Conservation (phyloP, 1,140 invertebrate genomes). For the Arion vulgaris region DNA sequence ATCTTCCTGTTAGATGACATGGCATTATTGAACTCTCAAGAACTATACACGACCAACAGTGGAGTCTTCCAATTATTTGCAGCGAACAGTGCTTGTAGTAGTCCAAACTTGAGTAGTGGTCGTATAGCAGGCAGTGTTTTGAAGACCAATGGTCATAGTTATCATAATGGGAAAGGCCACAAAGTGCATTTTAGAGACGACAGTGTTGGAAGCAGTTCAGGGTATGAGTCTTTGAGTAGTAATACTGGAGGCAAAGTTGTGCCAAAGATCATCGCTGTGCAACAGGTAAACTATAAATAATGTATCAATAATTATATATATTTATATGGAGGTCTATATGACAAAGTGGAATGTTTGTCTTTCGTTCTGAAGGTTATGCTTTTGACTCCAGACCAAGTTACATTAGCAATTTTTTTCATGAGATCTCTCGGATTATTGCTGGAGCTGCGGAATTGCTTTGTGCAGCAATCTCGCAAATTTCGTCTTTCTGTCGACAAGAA, state of each 20-base stretch:
- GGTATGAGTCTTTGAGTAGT: conserved; percentile 61
- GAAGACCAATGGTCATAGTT: conserved; percentile 11
- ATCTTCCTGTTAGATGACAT: conserved; percentile 49
- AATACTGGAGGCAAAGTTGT: conserved; percentile 50
- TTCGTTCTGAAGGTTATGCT: no score
- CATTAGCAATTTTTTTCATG: no score
- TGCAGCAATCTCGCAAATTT: no score
- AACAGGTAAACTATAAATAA: neutral
- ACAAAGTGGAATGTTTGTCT: no score
- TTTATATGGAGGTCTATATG: no score
- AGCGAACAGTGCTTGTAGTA: conserved; percentile 15
- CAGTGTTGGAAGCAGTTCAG: conserved; percentile 62
- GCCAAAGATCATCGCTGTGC: conserved; percentile 46
- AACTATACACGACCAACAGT: conserved; percentile 59
- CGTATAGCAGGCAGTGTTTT: neutral
- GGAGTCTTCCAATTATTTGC: conserved; percentile 54
- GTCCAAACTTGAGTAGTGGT: neutral
- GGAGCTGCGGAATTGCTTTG: no score
- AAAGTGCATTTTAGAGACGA: conserved; percentile 57
- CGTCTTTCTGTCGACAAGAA: no score
- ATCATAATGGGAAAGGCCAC: conserved; percentile 36
- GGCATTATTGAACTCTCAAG: conserved; percentile 52
- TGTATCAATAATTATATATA: no score
- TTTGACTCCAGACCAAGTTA: no score
- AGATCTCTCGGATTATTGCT: no score